Conservation (phyloP, 2,888 invertebrate genomes). For the Chirona hameri region DNA sequence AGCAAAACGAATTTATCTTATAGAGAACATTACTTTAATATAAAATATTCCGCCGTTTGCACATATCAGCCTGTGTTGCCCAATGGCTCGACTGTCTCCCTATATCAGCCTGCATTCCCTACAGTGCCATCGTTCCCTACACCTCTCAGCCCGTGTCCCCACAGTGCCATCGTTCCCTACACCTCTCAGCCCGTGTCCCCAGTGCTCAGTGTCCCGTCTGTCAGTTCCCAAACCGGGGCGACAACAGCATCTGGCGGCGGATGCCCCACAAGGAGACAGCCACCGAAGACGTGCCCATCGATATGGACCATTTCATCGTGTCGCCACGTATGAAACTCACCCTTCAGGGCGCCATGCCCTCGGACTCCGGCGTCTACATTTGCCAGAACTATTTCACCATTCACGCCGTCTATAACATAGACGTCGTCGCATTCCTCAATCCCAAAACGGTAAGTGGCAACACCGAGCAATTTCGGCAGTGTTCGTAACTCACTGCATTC, state of each 20-base stretch:
- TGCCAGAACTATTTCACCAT: slow-evolving; percentile 13
- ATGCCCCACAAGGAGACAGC: not conserved
- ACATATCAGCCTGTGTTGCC: too few species aligned
- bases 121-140: too few species aligned
- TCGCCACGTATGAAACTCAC: not conserved
- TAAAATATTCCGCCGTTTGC: too few species aligned
- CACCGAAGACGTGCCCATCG: slow-evolving; percentile 10
- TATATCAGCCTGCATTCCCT: too few species aligned
- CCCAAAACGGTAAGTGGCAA: slow-evolving; percentile 35
- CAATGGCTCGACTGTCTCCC: too few species aligned
- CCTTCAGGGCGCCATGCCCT: not conserved
- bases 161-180: too few species aligned
- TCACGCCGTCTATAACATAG: slow-evolving; percentile 40
- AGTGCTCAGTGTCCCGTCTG: not conserved
- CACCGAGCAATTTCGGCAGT: not conserved
- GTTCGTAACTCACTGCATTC: too few species aligned
- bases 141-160: not conserved
- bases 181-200: not conserved
- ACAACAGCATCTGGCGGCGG: slow-evolving; percentile 6
- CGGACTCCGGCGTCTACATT: slow-evolving; percentile 24
- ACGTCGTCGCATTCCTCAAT: slow-evolving; percentile 53
- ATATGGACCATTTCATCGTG: slow-evolving; percentile 23
- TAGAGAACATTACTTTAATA: too few species aligned
- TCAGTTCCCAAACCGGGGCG: slow-evolving; percentile 10
- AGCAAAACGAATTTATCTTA: too few species aligned